phyloP scores from a whole-genome alignment of 2,888 invertebrate species.

The Petrophora chlorosata region DNA sequence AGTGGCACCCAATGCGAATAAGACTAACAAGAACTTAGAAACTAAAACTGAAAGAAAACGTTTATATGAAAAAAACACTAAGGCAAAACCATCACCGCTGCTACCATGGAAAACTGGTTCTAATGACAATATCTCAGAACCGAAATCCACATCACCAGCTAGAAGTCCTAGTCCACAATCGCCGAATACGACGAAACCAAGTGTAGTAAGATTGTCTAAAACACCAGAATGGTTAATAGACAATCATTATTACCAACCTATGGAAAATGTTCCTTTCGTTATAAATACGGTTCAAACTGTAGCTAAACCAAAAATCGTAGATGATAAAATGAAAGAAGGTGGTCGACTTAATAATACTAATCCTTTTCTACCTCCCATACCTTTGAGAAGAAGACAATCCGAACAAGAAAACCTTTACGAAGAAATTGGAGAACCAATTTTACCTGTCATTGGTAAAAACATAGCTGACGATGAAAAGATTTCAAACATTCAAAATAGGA shows the following conservation, averaged over 20 bases:
- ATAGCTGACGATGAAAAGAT: slow-evolving; percentile 76
- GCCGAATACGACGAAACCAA: slow-evolving; percentile 40
- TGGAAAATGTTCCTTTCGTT: slow-evolving; percentile 66
- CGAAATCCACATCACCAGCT: slow-evolving; percentile 44
- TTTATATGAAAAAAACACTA: slow-evolving; percentile 64
- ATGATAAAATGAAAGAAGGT: slow-evolving; percentile 36
- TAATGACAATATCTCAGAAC: slow-evolving; percentile 45
- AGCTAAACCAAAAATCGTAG: slow-evolving; percentile 36
- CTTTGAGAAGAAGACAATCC: slow-evolving; percentile 45
- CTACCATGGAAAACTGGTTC: slow-evolving; percentile 57
- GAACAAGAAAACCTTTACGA: slow-evolving; percentile 73
- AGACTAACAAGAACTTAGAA: slow-evolving; percentile 30
- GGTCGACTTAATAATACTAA: slow-evolving; percentile 36
- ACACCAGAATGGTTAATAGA: slow-evolving; percentile 67
- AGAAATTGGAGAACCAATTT: slow-evolving; percentile 63
- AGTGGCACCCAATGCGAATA: slow-evolving; percentile 49
- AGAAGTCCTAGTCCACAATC: slow-evolving; percentile 38
- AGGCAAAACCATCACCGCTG: slow-evolving; percentile 58
- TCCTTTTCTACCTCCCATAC: slow-evolving; percentile 40
- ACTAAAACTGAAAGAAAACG: slow-evolving; percentile 46
- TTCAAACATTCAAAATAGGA: slow-evolving; percentile 46
- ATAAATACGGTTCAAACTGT: slow-evolving; percentile 59
- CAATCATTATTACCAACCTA: slow-evolving; percentile 72
- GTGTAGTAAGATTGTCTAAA: slow-evolving; percentile 59
- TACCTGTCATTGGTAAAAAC: slow-evolving; percentile 51